Conservation (phyloP, 1,140 invertebrate species). For the Phymorhynchus buccinoides region DNA sequence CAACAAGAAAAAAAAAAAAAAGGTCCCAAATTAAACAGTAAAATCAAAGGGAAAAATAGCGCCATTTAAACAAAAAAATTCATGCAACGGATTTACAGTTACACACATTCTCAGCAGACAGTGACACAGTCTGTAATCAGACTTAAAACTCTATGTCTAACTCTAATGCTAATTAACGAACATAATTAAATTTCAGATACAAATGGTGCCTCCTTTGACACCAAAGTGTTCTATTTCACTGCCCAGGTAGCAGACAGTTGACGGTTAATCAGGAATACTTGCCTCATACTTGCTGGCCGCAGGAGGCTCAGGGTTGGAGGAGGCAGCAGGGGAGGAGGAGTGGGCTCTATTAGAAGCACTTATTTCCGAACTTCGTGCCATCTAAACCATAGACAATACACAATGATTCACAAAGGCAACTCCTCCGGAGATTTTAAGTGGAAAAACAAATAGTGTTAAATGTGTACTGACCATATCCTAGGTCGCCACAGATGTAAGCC, state of each 20-base stretch:
- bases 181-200: too few relatives aligned
- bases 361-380: constrained; percentile 66
- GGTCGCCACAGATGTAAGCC: too few relatives aligned
- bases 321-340: constrained; percentile 32
- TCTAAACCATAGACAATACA: constrained; percentile 56
- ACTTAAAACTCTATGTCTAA: too few relatives aligned
- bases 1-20: too few relatives aligned
- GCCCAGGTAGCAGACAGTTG: neutral
- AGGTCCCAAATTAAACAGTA: too few relatives aligned
- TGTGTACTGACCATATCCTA: too few relatives aligned
- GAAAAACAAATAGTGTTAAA: too few relatives aligned
- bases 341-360: constrained; percentile 56
- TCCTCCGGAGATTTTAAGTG: neutral
- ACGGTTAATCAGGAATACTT: constrained; percentile 47
- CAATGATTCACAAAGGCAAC: neutral
- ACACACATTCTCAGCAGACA: neutral
- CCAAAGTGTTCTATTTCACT: neutral
- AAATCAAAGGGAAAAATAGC: too few relatives aligned
- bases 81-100: neutral
- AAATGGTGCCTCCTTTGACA: neutral
- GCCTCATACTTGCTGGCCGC: constrained; percentile 62
- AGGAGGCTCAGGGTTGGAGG: constrained; percentile 36
- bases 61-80: too few relatives aligned
- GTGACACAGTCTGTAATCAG: too few relatives aligned
- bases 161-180: too few relatives aligned